Evolutionary conservation across 2,797 vertebrate genomes (phyloP).

Genomic region (Brachymystax lenok): DNA sequence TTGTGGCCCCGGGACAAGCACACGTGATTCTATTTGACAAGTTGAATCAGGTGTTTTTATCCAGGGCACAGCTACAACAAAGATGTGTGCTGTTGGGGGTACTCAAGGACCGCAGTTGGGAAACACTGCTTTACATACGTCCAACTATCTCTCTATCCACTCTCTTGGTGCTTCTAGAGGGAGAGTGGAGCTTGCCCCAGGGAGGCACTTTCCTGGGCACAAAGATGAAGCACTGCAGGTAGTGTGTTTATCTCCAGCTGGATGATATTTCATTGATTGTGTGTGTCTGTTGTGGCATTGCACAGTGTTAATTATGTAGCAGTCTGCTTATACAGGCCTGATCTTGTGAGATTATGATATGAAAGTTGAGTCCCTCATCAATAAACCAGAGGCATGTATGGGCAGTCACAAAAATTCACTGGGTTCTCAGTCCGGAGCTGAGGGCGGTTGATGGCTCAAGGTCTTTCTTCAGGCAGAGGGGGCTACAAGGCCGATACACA

Average conservation of each 20-base stretch:
- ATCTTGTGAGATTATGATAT: constrained; percentile 50
- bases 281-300: constrained; percentile 30
- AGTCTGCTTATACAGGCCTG: constrained; percentile 12
- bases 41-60: too few species aligned
- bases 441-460: constrained; percentile 36
- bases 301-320: constrained; percentile 54
- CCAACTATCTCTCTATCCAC: constrained; percentile 47
- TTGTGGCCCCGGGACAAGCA: too few species aligned
- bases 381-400: constrained; percentile 76
- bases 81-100: too few species aligned
- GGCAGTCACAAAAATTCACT: constrained; percentile 54
- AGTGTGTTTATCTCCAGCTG: constrained; percentile 69
- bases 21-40: too few species aligned
- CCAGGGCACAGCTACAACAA: too few species aligned
- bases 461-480: constrained; percentile 32
- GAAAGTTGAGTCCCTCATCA: constrained; percentile 69
- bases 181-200: constrained; percentile 54
- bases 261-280: constrained; percentile 71
- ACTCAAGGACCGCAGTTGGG: too few species aligned
- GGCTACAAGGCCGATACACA: constrained; percentile 38
- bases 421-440: constrained; percentile 37
- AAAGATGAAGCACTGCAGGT: constrained; percentile 70
- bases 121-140: constrained; percentile 25
- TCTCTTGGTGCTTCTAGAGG: constrained; percentile 44
- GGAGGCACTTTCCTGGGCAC: constrained; percentile 60